Conservation (phyloP, 2,888 invertebrate genomes). For the Galerucella pusilla region DNA sequence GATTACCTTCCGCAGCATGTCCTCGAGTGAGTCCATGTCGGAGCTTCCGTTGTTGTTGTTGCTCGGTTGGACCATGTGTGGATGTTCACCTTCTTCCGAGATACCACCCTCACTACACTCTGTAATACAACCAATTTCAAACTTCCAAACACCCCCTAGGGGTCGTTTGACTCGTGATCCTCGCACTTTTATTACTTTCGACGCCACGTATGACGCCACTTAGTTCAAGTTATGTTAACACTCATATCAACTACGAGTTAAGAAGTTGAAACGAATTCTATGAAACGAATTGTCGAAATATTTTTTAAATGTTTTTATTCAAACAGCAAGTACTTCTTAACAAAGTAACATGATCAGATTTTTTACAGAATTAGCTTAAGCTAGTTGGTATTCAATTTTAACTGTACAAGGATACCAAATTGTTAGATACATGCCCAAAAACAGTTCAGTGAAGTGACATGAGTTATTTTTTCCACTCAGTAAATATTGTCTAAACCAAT, state of each 20-base stretch:
- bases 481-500: too few species aligned
- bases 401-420: too few species aligned
- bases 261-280: too few species aligned
- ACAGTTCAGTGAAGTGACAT: too few species aligned
- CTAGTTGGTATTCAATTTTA: too few species aligned
- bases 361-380: too few species aligned
- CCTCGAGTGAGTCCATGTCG: constrained; percentile 66
- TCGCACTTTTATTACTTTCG: constrained; percentile 28
- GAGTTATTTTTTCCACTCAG: too few species aligned
- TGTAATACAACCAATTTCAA: constrained; percentile 18
- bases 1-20: constrained; percentile 65
- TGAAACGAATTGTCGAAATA: too few species aligned
- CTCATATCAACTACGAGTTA: constrained; percentile 3
- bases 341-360: too few species aligned
- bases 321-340: too few species aligned
- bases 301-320: too few species aligned
- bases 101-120: constrained; percentile 19
- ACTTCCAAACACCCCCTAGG: constrained; percentile 31
- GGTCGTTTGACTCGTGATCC: constrained; percentile 28
- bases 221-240: constrained; percentile 25
- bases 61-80: constrained; percentile 64
- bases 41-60: constrained; percentile 65
- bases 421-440: too few species aligned
- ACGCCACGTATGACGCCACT: constrained; percentile 24
- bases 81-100: constrained; percentile 23